phyloP scores from a whole-genome alignment of 2,888 invertebrate species.

The Ophioninae sp. region DNA sequence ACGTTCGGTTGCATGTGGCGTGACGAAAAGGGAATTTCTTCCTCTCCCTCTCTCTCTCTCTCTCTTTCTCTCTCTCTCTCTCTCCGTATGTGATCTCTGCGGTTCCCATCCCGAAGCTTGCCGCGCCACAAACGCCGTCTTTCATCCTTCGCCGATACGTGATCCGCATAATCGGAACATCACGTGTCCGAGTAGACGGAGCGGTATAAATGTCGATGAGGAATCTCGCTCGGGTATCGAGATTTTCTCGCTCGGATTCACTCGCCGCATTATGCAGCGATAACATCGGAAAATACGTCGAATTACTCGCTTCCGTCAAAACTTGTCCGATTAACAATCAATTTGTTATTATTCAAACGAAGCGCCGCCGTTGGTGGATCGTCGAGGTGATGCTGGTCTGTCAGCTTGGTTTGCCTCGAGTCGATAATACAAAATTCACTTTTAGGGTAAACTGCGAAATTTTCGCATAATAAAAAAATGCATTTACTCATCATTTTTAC shows the following conservation, averaged over 20 bases:
- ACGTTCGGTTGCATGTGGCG: slow-evolving; percentile 32
- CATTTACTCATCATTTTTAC: no score
- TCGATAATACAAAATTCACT: no score
- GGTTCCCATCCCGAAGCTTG: slow-evolving; percentile 34
- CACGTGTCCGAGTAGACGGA: slow-evolving; percentile 26
- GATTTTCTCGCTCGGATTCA: slow-evolving; percentile 49
- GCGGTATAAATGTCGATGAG: slow-evolving; percentile 55
- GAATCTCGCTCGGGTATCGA: slow-evolving; percentile 43
- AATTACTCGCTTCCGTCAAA: background rate
- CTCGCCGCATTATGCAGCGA: slow-evolving; percentile 8
- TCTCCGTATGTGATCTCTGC: slow-evolving; percentile 24
- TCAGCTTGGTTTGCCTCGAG: no score
- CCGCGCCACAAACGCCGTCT: slow-evolving; percentile 59
- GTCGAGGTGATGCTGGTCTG: no score
- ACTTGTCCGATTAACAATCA: no score
- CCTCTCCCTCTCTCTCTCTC: background rate
- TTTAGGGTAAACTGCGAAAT: no score
- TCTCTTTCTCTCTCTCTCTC: background rate
- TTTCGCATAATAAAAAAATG: no score
- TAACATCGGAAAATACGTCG: slow-evolving; percentile 25
- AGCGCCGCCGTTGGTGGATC: no score
- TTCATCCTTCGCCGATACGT: slow-evolving; percentile 58
- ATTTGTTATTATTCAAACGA: no score
- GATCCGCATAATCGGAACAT: slow-evolving; percentile 63
- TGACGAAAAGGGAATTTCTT: slow-evolving; percentile 54